Base-by-base conservation (phyloP, 2,113 vertebrate species). In the Rhombomys opimus region DNA sequence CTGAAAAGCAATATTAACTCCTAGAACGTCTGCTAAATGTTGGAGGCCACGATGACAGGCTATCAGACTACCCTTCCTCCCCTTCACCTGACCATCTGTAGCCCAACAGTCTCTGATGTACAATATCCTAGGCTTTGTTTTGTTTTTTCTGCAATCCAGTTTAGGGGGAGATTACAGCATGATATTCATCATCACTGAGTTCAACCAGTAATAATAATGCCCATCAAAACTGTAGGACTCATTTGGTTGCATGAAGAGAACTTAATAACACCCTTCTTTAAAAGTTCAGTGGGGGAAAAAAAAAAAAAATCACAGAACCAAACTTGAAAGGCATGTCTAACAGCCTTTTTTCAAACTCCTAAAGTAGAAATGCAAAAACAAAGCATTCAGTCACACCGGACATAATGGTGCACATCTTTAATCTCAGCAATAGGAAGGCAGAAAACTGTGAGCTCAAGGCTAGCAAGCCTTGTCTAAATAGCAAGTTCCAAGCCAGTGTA, bases 1-100 rank as follows among this genome's bases (percentile, higher is more conserved):
- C 96, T 88, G 91, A 98, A 98, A 95, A 97, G 96, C 2, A 2
- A 96, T 97, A 97, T 96, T 97, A 98, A 98, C 97, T 98, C 97
- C 97, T 80, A 65, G 30, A 97, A 97, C 97, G 97, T 98, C 98
- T 98, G 98, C 96, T 98, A 96, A 93, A 27, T 95, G 95, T 9
- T 84, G 95, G 93, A 96, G 95, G 67, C 89, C 96, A 7, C 0
- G 92, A 73, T 2, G 23, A 96, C 80, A 89, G 5, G 3, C 65
- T n/a, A 82, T 4, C 17, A 68, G 92, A 92, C 97, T n/a, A 10
- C 57, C 84, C 59, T 81, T 90, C 92, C 59, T 50, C 35, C 54
- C 0, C 11, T 78, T 72, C 77, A 84, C 54, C 5, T 35, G 96
- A 89, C 0, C 0, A 9, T 68, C 73, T 63, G 95, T 14, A 67